Conservation (phyloP, 2,888 invertebrate genomes). For the Encarsia formosa region DNA sequence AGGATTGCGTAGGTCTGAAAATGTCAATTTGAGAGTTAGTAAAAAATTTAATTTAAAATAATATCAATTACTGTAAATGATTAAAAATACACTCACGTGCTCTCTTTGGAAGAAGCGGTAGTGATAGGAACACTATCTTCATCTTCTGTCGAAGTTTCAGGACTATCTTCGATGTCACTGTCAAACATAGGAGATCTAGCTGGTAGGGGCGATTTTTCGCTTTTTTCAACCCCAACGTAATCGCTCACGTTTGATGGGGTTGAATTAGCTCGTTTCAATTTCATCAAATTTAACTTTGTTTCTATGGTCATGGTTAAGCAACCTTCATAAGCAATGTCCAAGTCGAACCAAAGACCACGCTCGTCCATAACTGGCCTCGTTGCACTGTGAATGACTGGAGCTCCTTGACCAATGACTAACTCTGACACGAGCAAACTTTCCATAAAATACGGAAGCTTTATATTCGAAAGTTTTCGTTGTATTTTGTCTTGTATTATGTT, state of each 20-base stretch:
- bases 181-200: conserved; percentile 63
- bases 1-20: conserved; percentile 42
- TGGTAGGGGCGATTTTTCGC: conserved; percentile 26
- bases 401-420: conserved; percentile 65
- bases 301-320: conserved; percentile 76
- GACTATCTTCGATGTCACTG: conserved; percentile 74
- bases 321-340: conserved; percentile 77
- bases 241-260: conserved; percentile 35
- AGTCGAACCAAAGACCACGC: conserved; percentile 84
- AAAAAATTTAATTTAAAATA: neutral
- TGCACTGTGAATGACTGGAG: conserved; percentile 64
- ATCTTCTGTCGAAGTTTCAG: conserved; percentile 75
- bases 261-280: conserved; percentile 52
- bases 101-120: conserved; percentile 39
- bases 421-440: conserved; percentile 75
- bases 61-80: neutral
- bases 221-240: conserved; percentile 32
- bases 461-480: conserved; percentile 79
- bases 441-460: conserved; percentile 87
- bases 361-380: conserved; percentile 69
- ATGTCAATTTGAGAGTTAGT: neutral
- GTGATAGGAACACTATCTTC: conserved; percentile 52
- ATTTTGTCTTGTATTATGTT: conserved; percentile 70
- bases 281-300: conserved; percentile 82
- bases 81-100: conserved; percentile 33